These are phyloP conservation scores for Crotalus horridus DNA, from an alignment of 2,113 vertebrate genomes.

Conservation along the genomic window DNA sequence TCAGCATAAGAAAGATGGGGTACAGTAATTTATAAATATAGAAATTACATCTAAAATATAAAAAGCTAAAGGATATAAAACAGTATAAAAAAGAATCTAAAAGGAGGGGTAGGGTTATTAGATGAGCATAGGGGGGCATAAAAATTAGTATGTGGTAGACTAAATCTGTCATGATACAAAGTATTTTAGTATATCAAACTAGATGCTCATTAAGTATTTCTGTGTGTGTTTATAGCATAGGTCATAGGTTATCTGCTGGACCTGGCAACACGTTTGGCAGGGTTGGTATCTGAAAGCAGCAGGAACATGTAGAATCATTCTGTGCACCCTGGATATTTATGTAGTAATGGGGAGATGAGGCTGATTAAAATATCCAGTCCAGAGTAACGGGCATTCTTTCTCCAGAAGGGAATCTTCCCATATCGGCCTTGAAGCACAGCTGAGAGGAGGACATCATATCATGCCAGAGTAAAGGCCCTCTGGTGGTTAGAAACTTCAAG, in stretches of 20 bases:
- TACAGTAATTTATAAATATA: neutral
- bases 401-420: neutral
- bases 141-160: neutral
- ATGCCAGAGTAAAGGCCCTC: no score
- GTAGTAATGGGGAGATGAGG: neutral
- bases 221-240: neutral
- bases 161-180: neutral
- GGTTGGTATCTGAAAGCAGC: neutral
- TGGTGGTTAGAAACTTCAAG: no score
- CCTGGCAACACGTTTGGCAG: neutral
- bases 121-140: neutral
- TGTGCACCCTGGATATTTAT: neutral
- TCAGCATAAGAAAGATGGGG: neutral
- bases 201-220: neutral
- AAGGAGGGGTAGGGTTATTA: neutral
- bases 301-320: neutral
- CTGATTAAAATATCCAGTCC: neutral
- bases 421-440: neutral
- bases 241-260: neutral
- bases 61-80: neutral
- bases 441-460: neutral
- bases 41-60: neutral
- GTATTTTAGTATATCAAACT: neutral
- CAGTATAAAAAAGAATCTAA: neutral
- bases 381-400: neutral